phyloP scores from a whole-genome alignment of 1,140 invertebrate species.

The Physella acuta region DNA sequence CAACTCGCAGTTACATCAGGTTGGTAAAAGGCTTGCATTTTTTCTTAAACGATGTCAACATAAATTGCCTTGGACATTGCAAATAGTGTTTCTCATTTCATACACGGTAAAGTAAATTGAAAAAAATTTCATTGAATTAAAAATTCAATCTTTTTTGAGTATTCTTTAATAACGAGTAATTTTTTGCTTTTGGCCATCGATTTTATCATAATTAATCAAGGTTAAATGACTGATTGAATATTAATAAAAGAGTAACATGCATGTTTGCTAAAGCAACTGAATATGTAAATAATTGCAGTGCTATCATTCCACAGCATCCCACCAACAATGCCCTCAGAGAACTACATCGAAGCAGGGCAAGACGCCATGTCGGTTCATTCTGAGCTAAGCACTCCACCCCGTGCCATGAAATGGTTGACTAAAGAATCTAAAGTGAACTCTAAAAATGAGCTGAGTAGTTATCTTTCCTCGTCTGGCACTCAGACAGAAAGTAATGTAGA shows the following conservation, averaged over 20 bases:
- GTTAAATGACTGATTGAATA: no score
- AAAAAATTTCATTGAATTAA: no score
- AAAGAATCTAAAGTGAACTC: constrained; percentile 2
- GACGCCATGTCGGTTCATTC: constrained; percentile 6
- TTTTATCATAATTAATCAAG: no score
- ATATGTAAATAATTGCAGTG: no score
- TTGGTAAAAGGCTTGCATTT: neutral
- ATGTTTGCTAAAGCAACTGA: no score
- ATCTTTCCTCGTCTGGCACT: constrained; percentile 3
- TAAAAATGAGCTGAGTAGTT: constrained; percentile 15
- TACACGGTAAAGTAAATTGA: no score
- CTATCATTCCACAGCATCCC: no score
- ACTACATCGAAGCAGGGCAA: constrained; percentile 17
- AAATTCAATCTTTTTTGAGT: no score
- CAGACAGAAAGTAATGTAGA: constrained; percentile 15
- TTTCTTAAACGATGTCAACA: neutral
- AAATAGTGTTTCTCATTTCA: neutral
- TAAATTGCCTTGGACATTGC: neutral
- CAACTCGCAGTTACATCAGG: neutral
- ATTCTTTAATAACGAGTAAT: no score
- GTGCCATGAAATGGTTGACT: constrained; percentile 15
- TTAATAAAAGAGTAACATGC: no score
- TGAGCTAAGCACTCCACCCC: neutral
- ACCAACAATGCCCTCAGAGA: constrained; percentile 18
- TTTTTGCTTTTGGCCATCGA: no score